phyloP scores from a whole-genome alignment of 2,888 invertebrate species.

The Andrena bucephala region DNA sequence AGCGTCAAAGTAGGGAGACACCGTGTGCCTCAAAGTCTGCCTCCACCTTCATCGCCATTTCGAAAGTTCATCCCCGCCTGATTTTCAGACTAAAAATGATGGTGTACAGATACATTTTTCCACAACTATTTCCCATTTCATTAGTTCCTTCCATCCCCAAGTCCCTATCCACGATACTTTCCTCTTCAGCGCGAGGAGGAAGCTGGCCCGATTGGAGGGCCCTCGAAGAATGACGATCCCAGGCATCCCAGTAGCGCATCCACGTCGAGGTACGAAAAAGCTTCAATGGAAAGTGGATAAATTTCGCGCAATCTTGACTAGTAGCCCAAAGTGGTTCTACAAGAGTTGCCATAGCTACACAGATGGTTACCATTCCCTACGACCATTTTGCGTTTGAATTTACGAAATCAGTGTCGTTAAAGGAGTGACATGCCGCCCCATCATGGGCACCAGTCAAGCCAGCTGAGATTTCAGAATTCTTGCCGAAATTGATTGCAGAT shows the following conservation, averaged over 20 bases:
- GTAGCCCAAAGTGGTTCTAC: background rate
- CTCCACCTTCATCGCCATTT: too few relatives aligned
- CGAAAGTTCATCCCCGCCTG: too few relatives aligned
- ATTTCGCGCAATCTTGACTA: background rate
- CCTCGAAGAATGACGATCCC: background rate
- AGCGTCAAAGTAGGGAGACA: too few relatives aligned
- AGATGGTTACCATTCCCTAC: background rate
- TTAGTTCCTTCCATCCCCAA: background rate
- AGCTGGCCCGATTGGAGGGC: background rate
- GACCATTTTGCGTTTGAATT: background rate
- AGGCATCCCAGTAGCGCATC: background rate
- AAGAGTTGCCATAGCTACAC: background rate
- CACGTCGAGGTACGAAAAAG: background rate
- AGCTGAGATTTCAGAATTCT: too few relatives aligned
- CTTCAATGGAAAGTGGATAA: slow-evolving; percentile 1
- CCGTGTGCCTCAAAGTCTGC: too few relatives aligned
- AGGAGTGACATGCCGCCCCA: too few relatives aligned
- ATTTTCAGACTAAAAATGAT: too few relatives aligned
- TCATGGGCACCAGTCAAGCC: too few relatives aligned
- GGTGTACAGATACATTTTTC: too few relatives aligned
- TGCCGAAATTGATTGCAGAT: too few relatives aligned
- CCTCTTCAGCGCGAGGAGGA: background rate
- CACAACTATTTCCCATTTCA: too few relatives aligned
- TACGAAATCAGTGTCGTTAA: background rate
- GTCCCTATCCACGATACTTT: background rate